A percentile compares a stretch with the other conserved stretches of the same genome.
These are phyloP conservation scores for Dryocosmus kuriphilus DNA, from an alignment of 2,888 invertebrate species.

Conservation along the genomic window DNA sequence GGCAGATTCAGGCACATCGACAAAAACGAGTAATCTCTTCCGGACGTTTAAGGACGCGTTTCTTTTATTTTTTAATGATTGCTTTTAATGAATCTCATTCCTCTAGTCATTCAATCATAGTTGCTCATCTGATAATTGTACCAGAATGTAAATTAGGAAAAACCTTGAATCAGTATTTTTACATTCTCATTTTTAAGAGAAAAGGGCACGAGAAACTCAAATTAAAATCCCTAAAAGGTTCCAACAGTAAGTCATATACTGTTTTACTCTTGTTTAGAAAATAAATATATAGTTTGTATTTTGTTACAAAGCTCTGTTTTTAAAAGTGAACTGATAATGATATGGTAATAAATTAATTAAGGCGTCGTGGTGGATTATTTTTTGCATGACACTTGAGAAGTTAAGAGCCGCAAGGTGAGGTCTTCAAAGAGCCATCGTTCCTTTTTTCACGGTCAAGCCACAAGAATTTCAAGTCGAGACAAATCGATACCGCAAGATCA, in stretches of 20 bases:
- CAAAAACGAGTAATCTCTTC: constrained; percentile 6
- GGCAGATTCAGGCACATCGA: neutral
- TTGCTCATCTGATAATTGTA: neutral
- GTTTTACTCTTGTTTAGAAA: neutral
- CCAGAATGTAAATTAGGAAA: neutral
- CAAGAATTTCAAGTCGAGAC: constrained; percentile 50
- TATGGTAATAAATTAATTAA: too few relatives aligned
- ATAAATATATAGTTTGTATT: neutral
- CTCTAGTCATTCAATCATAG: neutral
- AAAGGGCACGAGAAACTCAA: neutral
- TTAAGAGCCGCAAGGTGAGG: constrained; percentile 42
- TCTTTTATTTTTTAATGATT: neutral
- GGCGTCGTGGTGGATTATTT: constrained; percentile 5
- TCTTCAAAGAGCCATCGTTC: constrained; percentile 3
- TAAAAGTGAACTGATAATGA: neutral
- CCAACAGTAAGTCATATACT: neutral
- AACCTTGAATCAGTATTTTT: constrained; percentile 1
- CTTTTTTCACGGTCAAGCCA: constrained; percentile 42
- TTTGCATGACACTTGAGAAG: constrained; percentile 43
- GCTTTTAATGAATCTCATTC: neutral
- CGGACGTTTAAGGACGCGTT: constrained; percentile 19
- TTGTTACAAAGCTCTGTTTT: neutral
- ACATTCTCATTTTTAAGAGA: neutral
- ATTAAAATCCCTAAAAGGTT: neutral
- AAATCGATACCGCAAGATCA: constrained; percentile 41